Conservation (phyloP, 2,797 vertebrate species). For the Allochrocebus solatus region DNA sequence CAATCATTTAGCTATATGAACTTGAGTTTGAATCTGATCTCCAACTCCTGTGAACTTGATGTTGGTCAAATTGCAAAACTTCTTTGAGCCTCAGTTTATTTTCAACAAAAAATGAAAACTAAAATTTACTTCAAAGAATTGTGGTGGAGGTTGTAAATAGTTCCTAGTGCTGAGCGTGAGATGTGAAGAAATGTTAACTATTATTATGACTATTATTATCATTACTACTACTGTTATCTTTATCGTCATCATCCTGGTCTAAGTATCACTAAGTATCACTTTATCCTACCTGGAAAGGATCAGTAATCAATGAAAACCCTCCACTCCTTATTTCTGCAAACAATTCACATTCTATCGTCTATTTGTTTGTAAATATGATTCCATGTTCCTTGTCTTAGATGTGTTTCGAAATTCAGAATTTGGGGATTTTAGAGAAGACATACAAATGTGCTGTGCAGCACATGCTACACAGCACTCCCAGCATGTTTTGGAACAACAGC, state of each 20-base stretch:
- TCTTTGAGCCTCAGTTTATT: neutral
- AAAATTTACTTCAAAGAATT: neutral
- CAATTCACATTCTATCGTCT: neutral
- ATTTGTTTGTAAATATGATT: neutral
- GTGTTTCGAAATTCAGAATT: neutral
- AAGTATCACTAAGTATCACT: neutral
- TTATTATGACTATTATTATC: too few species aligned
- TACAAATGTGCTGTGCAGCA: neutral
- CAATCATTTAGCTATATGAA: too few species aligned
- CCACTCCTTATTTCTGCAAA: neutral
- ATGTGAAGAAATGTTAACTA: neutral
- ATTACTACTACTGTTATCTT: neutral
- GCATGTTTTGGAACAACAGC: rapidly evolving
- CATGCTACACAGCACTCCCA: neutral
- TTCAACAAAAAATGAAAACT: neutral
- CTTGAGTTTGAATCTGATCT: neutral
- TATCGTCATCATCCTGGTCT: neutral
- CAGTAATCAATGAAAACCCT: neutral
- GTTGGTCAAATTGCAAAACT: neutral
- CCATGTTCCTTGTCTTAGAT: neutral
- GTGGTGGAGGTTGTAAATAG: neutral
- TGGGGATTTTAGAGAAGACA: neutral
- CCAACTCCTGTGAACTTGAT: neutral
- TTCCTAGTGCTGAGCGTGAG: neutral
- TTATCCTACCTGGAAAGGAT: neutral